Evolutionary conservation across 2,888 invertebrate species (phyloP).

Genomic region (Rotaria magnacalcarata): DNA sequence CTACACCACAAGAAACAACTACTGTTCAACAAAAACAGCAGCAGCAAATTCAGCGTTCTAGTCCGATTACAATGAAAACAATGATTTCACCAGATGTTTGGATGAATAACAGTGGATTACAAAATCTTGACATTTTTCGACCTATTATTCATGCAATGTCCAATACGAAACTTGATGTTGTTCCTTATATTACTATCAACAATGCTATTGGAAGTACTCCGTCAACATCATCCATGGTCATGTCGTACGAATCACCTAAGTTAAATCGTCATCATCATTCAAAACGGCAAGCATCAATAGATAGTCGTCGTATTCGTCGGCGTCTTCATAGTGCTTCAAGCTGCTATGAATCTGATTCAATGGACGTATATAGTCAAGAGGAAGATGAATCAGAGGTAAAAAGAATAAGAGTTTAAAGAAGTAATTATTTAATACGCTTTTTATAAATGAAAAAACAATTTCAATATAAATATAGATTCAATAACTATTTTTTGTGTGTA

Average conservation of each 20-base stretch:
- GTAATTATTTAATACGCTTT: not conserved
- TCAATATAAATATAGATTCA: too few species aligned
- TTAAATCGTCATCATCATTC: conserved; percentile 9
- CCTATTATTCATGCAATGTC: not conserved
- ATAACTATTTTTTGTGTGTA: not conserved
- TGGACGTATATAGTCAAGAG: not conserved
- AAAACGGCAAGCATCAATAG: not conserved
- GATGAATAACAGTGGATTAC: not conserved
- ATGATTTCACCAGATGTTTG: not conserved
- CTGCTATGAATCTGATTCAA: conserved; percentile 20
- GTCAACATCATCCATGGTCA: not conserved
- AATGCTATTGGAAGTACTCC: not conserved
- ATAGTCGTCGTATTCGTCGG: not conserved
- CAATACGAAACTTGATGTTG: not conserved
- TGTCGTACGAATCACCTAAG: not conserved
- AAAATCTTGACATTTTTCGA: not conserved
- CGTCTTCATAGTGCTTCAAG: conserved; percentile 4
- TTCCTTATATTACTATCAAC: not conserved
- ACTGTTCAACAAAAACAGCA: not conserved
- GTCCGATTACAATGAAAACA: not conserved
- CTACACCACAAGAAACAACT: not conserved
- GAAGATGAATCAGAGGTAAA: not conserved
- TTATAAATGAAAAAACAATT: not conserved
- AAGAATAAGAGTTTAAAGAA: not conserved
- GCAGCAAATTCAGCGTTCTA: not conserved